Evolutionary conservation across 2,888 invertebrate species (phyloP), one percentile per base, ranked within the genome.

Genomic region (Tenodera sinensis): DNA sequence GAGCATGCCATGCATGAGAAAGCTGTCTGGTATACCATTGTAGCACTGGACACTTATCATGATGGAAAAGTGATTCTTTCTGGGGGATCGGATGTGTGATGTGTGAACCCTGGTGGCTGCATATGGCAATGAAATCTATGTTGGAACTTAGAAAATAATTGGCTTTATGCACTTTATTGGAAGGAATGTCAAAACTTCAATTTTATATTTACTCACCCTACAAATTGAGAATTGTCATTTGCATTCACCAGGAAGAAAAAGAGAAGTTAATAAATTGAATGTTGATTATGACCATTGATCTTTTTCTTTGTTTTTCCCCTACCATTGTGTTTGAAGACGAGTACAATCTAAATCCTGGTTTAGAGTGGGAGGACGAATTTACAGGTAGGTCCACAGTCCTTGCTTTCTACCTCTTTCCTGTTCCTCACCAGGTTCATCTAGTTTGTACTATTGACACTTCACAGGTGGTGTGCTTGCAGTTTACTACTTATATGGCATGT

Each of bases 311-410:
- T 93, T 93, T 94, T 93, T 94, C 94, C 94, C 94, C 93, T 90
- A 91, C 94, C 93, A 87, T 87, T 87, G 87, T 82, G 87, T 96
- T 97, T 97, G 97, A 97, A 98, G 98, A 98, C 96, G 98, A 98
- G 96, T 98, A 98, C 98, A 98, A 98, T 98, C 98, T 98, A 97
- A 98, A 98, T 97, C 98, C 98, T 96, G 98, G 98, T 97, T 98
- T 98, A 98, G 98, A 98, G 96, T 98, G 98, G 98, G 98, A 98
- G 97, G 98, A 98, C 97, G 98, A 98, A 96, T 98, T 98, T 95
- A 98, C 98, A 98, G 98, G 98, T 98, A 98, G 98, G 98, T 97
- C 95, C 87, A 88, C 84, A 85, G 83, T 89, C 89, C 87, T 83
- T 42, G 83, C 89, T 83, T 86, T 54, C 27, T 83, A 25, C 87